A percentile compares a stretch with the other conserved stretches of the same genome.
Evolutionary conservation across 2,113 vertebrate species (phyloP).

Genomic region (Saccopteryx leptura): DNA sequence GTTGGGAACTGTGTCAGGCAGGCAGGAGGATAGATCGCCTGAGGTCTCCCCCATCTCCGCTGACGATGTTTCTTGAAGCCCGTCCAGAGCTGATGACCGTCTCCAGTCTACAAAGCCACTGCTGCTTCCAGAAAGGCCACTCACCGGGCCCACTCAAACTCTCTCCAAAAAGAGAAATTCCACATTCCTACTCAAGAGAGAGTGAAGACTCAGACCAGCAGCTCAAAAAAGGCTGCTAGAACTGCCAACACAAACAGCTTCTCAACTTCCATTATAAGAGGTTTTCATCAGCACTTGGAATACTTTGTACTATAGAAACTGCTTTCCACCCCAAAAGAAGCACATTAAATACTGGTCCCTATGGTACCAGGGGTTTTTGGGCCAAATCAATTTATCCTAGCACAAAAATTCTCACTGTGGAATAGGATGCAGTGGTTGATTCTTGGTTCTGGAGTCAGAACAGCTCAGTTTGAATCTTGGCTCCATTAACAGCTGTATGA

Average conservation of each 20-base stretch:
- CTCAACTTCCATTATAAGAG: conserved; percentile 78
- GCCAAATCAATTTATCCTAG: conserved; percentile 73
- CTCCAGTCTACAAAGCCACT: conserved; percentile 62
- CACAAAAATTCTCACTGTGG: conserved; percentile 16
- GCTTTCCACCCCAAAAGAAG: conserved; percentile 76
- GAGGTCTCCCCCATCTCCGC: conserved; percentile 66
- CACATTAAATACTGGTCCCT: conserved; percentile 68
- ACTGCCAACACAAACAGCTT: conserved; percentile 83
- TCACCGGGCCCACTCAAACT: conserved; percentile 60
- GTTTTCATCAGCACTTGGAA: conserved; percentile 75
- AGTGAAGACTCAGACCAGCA: conserved; percentile 56
- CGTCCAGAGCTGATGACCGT: conserved; percentile 63
- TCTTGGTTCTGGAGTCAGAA: neutral
- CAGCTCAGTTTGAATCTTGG: neutral
- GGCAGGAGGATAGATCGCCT: conserved; percentile 77
- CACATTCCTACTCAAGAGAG: conserved; percentile 63
- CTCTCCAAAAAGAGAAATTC: conserved; percentile 68
- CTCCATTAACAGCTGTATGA: neutral
- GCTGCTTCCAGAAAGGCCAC: conserved; percentile 27
- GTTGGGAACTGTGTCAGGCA: conserved; percentile 64
- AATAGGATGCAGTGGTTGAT: neutral
- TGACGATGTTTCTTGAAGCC: conserved; percentile 65
- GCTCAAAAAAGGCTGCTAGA: conserved; percentile 52
- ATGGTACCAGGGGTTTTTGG: conserved; percentile 1
- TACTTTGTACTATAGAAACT: conserved; percentile 71